A percentile compares a stretch with the other conserved stretches of the same genome.
phyloP scores from a whole-genome alignment of 2,113 vertebrate species.

The Cygnus atratus region DNA sequence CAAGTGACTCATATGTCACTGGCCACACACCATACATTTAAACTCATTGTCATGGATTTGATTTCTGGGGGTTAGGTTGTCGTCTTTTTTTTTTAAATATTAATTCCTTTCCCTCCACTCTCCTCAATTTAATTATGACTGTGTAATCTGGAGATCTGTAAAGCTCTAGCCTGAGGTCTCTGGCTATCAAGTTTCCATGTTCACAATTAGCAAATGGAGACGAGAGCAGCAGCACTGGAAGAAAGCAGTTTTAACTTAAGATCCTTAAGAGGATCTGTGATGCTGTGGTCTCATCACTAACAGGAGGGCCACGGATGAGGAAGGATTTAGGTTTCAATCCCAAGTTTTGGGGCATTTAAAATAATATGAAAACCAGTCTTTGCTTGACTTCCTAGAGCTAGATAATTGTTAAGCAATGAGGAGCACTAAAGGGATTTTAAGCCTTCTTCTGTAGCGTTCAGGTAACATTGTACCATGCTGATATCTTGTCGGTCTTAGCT shows the following conservation, averaged over 20 bases:
- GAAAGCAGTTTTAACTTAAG: conserved; percentile 30
- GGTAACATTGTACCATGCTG: neutral
- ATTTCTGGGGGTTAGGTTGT: neutral
- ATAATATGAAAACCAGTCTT: neutral
- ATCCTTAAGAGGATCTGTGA: conserved; percentile 23
- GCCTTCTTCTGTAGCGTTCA: neutral
- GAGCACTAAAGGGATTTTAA: neutral
- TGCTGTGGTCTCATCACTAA: neutral
- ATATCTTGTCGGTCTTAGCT: neutral
- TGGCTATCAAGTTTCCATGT: conserved; percentile 42
- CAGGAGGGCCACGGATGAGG: neutral
- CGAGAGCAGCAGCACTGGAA: neutral
- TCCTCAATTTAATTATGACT: conserved; percentile 57
- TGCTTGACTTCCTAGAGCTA: neutral
- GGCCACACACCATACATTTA: conserved; percentile 45
- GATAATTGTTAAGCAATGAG: neutral
- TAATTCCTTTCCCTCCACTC: conserved; percentile 23
- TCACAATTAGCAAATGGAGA: conserved; percentile 67
- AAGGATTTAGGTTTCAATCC: neutral
- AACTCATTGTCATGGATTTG: conserved; percentile 18
- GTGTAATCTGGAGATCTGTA: conserved; percentile 49
- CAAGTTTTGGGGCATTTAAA: neutral
- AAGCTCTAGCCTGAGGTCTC: conserved; percentile 41
- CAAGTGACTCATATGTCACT: conserved; percentile 58
- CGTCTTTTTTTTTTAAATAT: neutral